Percentiles rank a stretch among this genome's conserved stretches.
Conservation (phyloP, 2,888 invertebrate genomes). For the Auanema sp. region DNA sequence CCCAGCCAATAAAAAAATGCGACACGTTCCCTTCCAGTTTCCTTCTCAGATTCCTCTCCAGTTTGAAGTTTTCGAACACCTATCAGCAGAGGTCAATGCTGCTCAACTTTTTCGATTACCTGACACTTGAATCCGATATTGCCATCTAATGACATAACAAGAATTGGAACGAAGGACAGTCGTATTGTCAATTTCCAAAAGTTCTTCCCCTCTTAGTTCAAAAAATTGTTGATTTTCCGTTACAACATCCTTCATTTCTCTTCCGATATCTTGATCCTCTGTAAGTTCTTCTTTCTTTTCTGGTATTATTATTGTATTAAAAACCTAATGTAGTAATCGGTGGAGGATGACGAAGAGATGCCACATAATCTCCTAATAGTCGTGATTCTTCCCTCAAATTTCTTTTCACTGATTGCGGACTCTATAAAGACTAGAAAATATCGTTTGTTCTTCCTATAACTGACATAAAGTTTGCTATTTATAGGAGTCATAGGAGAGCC, state of each 20-base stretch:
- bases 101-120: conserved; percentile 17
- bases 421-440: too few species aligned
- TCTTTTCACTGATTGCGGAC: not conserved
- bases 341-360: conserved; percentile 11
- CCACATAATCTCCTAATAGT: conserved; percentile 9
- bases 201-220: conserved; percentile 40
- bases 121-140: conserved; percentile 51
- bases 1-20: conserved; percentile 61
- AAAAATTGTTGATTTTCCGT: conserved; percentile 44
- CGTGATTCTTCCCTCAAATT: conserved; percentile 10
- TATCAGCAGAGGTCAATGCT: conserved; percentile 9
- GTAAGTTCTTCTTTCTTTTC: not conserved
- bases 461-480: not conserved
- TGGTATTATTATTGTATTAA: not conserved
- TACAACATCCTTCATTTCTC: conserved; percentile 40
- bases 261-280: conserved; percentile 43
- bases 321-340: conserved; percentile 14
- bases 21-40: conserved; percentile 51
- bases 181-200: conserved; percentile 33
- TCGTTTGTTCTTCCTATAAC: too few species aligned
- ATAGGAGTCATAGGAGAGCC: conserved; percentile 17
- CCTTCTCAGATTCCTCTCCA: conserved; percentile 36
- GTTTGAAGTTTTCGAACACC: conserved; percentile 42
- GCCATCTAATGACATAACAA: conserved; percentile 57
- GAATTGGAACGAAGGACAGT: conserved; percentile 29